Base-by-base conservation (phyloP, 2,113 vertebrate genomes). In the Osmerus mordax region DNA sequence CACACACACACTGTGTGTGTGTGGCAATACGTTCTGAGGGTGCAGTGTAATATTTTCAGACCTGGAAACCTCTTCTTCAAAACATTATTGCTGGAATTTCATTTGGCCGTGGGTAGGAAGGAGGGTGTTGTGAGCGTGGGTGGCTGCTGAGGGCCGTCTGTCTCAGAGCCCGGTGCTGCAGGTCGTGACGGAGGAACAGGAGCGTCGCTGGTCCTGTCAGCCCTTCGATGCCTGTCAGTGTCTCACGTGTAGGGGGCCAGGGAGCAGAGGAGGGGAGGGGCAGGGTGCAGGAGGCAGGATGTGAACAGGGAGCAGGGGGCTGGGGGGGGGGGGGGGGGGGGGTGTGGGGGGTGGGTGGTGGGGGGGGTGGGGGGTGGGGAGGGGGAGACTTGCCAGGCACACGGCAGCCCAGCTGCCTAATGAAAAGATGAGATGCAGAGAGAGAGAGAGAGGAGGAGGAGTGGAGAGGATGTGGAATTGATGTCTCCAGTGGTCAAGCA, bases 1-100 rank as follows among this genome's bases (percentile, higher is more conserved):
- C 41, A 47, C 41, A 11, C 41, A 47, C 41, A 47, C 41, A 47
- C 3, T 8, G 4, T n/a, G 18, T 18, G 60, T 3, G 29, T 15
- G 52, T 60, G 61, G 75, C 79, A 81, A 82, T 54, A 73, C 69
- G 63, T 61, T 13, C 2, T 12, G 9, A 47, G 11, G 4, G 55
- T 3, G 55, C 32, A 7, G 32, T 36, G 1, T 36, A 36, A 4
- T 7, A 36, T 36, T 36, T 7, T 36, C 32, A 36, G 32, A 36
- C 7, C 32, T 36, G 32, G 32, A 36, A 36, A 36, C 4, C 7
- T 36, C 32, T 36, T 36, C 32, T 36, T 36, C 32, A 7, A 36
- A 36, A 7, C 7, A 7, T 36, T 36, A 36, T 36, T 36, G 32
- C 32, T 36, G 32, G 32, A 36, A 36, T 36, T 36, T 7, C 32